Evolutionary conservation across 2,888 invertebrate genomes (phyloP), one percentile per base, ranked within the genome.

Genomic region (Erebia ligea): DNA sequence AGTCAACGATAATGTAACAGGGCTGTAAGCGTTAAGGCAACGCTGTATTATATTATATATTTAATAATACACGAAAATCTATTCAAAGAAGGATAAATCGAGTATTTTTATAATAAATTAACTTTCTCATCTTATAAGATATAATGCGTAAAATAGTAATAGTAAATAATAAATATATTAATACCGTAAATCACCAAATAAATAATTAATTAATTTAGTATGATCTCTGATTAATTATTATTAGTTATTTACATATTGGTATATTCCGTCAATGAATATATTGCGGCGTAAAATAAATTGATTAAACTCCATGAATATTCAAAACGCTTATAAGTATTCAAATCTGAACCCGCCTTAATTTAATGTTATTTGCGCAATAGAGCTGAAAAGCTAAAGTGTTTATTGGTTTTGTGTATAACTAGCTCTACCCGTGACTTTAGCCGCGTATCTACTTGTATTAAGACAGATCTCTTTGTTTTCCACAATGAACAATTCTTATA

Each of bases 321-420:
- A 63, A 25, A 63, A 25, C 25, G 10, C 63, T 61, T 42, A 25
- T 50, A 50, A 50, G 63, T 25, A 63, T 63, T 63, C 63, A 63
- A 50, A 50, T 50, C 50, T 50, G 25, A 63, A 63, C n/a, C 63
- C 25, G 50, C 21, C 63, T 15, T 50, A 63, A 50, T 63, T 63
- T 25, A 63, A 50, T 50, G 25, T 50, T 63, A 50, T 63, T 50
- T 50, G 63, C n/a, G 25, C 63, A 63, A 34, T 50, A 1, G 50
- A 63, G 50, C 25, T n/a, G 63, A 63, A 63, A 63, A 9, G 63
- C n/a, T 17, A 50, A 63, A 42, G 50, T 50, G 15, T 25, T n/a
- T 50, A 63, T 63, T 9, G 48, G n/a, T 62, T 48, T 50, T 50
- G 6, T n/a, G 50, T 15, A 42, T 42, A 8, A 42, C 10, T 45